A percentile compares a stretch with the other conserved stretches of the same genome.
Conservation (phyloP, 2,797 vertebrate species). For the Hydrocynus forskahlii region DNA sequence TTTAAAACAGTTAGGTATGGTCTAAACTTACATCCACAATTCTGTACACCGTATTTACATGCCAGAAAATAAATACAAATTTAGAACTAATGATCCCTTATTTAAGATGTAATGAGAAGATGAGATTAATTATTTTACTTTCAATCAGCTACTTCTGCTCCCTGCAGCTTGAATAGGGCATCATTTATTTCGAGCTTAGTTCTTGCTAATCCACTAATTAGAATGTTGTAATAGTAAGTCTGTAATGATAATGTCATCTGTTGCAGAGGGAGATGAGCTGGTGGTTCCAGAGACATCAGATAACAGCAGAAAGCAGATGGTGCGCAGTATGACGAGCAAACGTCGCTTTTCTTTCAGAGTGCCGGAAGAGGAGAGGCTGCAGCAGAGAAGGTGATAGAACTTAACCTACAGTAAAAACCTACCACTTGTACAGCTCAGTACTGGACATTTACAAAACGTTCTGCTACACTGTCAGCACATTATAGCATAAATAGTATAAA, state of each 20-base stretch:
- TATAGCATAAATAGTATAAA: background rate
- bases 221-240: constrained; percentile 26
- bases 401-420: background rate
- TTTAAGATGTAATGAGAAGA: background rate
- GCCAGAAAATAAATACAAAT: background rate
- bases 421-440: background rate
- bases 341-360: constrained; percentile 95
- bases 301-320: constrained; percentile 98
- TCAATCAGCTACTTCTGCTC: too few relatives aligned
- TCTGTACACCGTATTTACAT: background rate
- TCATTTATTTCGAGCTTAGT: background rate
- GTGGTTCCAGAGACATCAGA: constrained; percentile 97
- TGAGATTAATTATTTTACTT: background rate
- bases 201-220: constrained; percentile 1
- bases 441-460: background rate
- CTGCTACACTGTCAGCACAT: background rate
- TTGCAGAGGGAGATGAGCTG: constrained; percentile 94
- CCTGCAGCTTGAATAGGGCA: too few relatives aligned
- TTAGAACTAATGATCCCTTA: background rate
- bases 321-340: constrained; percentile 96
- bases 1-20: background rate
- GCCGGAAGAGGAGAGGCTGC: constrained; percentile 93
- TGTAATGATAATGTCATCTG: constrained; percentile 29
- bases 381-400: constrained; percentile 88
- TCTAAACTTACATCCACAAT: background rate